A percentile compares a stretch with the other conserved stretches of the same genome.
Evolutionary conservation across 2,797 vertebrate species (phyloP).

Genomic region (Anas capensis): DNA sequence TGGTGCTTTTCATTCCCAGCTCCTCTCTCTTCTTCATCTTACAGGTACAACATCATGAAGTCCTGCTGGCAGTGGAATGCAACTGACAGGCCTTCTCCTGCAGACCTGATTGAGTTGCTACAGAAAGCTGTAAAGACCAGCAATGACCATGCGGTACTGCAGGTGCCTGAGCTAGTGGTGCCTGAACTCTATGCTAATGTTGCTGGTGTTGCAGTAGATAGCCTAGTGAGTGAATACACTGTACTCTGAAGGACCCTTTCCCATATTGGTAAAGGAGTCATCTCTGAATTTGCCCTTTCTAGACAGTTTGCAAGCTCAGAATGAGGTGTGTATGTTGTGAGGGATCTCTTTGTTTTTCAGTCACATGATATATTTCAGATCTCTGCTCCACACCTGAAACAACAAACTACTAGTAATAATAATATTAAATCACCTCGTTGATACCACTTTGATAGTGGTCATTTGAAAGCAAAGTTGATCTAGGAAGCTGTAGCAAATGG

Average conservation of each 20-base stretch:
- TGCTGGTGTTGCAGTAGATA: conserved; percentile 84
- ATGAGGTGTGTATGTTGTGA: background rate
- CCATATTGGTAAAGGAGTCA: conserved; percentile 36
- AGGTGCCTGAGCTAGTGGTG: conserved; percentile 82
- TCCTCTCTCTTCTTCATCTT: background rate
- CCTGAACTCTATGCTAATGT: conserved; percentile 87
- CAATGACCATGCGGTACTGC: conserved; percentile 85
- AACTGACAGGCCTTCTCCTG: conserved; percentile 79
- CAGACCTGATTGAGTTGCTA: conserved; percentile 82
- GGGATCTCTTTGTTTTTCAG: background rate
- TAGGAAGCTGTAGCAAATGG: background rate
- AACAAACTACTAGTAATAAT: background rate
- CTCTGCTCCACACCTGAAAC: background rate
- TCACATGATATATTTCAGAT: background rate
- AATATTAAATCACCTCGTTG: background rate
- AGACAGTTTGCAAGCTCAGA: background rate
- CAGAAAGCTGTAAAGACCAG: conserved; percentile 82
- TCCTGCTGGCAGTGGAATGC: conserved; percentile 91
- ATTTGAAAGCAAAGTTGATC: background rate
- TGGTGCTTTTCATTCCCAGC: background rate
- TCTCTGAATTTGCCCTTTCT: background rate
- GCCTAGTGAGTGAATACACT: conserved; percentile 81
- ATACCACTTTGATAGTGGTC: background rate
- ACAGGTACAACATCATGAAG: conserved; percentile 89
- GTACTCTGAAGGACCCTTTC: conserved; percentile 84